Evolutionary conservation across 2,113 vertebrate species (phyloP).

Genomic region (Pachypanchax playfairii): DNA sequence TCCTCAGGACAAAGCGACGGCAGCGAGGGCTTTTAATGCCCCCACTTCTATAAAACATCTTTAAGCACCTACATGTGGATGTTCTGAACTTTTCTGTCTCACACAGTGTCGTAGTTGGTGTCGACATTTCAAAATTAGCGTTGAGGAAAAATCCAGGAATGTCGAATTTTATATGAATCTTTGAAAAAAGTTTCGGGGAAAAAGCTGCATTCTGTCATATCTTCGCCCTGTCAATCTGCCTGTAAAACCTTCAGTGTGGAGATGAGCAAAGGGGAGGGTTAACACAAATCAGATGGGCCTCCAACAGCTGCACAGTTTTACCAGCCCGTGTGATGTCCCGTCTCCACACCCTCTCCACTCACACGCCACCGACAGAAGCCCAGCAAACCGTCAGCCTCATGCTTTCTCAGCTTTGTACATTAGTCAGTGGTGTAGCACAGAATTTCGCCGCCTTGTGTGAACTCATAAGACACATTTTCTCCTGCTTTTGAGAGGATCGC

Average conservation of each 20-base stretch:
- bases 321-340: slow-evolving; percentile 51
- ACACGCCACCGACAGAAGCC: slow-evolving; percentile 51
- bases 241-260: slow-evolving; percentile 40
- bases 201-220: slow-evolving; percentile 1
- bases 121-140: slow-evolving; percentile 23
- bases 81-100: slow-evolving; percentile 48
- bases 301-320: slow-evolving; percentile 69
- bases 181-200: slow-evolving; percentile 10
- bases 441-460: slow-evolving; percentile 82
- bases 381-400: slow-evolving; percentile 64
- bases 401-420: slow-evolving; percentile 78
- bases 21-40: slow-evolving; percentile 52
- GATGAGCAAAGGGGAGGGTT: slow-evolving; percentile 51
- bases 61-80: slow-evolving; percentile 47
- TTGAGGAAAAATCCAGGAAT: slow-evolving; percentile 14
- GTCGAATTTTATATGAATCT: slow-evolving; percentile 11
- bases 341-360: slow-evolving; percentile 55
- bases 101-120: slow-evolving; percentile 5
- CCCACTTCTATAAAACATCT: slow-evolving; percentile 64
- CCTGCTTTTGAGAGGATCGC: slow-evolving; percentile 73
- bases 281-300: slow-evolving; percentile 30
- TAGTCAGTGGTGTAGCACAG: slow-evolving; percentile 76
- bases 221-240: slow-evolving; percentile 21
- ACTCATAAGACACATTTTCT: slow-evolving; percentile 72
- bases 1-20: slow-evolving; percentile 80